phyloP scores from a whole-genome alignment of 2,888 invertebrate genomes.

The Thecophora atra region DNA sequence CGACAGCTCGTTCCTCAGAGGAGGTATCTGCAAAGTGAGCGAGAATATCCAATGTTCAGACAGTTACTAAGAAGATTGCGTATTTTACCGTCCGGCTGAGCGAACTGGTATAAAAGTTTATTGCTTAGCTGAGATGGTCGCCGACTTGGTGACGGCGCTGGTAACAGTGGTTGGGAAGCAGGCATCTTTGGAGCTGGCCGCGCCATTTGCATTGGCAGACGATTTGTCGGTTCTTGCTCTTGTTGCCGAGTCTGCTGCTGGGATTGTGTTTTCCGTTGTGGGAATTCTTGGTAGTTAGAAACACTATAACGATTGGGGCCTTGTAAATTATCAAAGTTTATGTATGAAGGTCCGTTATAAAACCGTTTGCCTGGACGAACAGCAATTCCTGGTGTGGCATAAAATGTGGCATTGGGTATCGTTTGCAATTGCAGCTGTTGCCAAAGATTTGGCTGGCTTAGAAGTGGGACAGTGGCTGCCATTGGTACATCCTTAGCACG shows the following conservation, averaged over 20 bases:
- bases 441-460: slow-evolving; percentile 11
- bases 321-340: slow-evolving; percentile 40
- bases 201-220: neutral
- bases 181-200: neutral
- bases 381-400: slow-evolving; percentile 1
- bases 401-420: neutral
- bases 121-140: slow-evolving; percentile 48
- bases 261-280: slow-evolving; percentile 8
- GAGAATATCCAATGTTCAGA: slow-evolving; percentile 62
- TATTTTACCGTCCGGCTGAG: slow-evolving; percentile 60
- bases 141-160: slow-evolving; percentile 20
- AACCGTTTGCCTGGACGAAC: neutral
- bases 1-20: slow-evolving; percentile 46
- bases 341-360: slow-evolving; percentile 27
- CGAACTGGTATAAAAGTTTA: slow-evolving; percentile 56
- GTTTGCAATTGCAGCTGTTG: neutral
- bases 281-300: slow-evolving; percentile 35
- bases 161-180: neutral
- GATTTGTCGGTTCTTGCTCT: slow-evolving; percentile 16
- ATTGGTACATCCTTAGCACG: slow-evolving; percentile 24
- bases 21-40: slow-evolving; percentile 62
- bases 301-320: slow-evolving; percentile 31
- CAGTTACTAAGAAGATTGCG: slow-evolving; percentile 60
- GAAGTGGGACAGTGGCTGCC: slow-evolving; percentile 30
- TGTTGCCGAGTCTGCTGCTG: slow-evolving; percentile 25